Base-by-base conservation (phyloP, 2,888 invertebrate genomes). In the Caenorhabditis sp. region DNA sequence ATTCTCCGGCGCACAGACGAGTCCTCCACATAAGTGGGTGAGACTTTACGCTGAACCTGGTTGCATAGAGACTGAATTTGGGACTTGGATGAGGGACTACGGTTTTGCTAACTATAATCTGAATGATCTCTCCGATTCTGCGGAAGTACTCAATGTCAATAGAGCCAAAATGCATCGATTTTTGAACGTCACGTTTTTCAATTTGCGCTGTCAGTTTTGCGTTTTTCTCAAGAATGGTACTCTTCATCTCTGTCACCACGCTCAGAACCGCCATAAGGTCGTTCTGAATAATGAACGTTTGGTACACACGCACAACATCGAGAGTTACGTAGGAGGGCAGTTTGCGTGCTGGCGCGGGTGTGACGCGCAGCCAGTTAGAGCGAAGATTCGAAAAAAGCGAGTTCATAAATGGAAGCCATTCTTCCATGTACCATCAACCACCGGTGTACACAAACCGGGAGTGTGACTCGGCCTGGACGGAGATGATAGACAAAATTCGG, bases 261-360 rank as follows among this genome's bases (percentile, higher is more conserved):
- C 50, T 41, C 3, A 41, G 17, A 15, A 39, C 30, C 6, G 35
- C 26, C 2, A 17, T 2, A 3, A 35, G 22, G 1, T 41, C 20
- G 1, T 27, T n/a, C 61, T 62, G 41, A 41, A 62, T 13, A 35
- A 35, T 9, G 9, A 9, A 7, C 35, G 13, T 7, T 3, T 9
- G 24, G 6, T 27, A 24, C n/a, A 45, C 58, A 35, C 45, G 30
- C 27, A 56, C 56, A 46, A 46, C 58, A 46, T n/a, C 22, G 15
- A 59, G 32, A 55, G 7, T 43, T 43, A 56, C 56, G 11, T 56
- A 24, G 15, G n/a, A 7, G n/a, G n/a, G n/a, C n/a, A n/a, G n/a
- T n/a, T n/a, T n/a, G n/a, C n/a, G n/a, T n/a, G n/a, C n/a, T n/a
- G n/a, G n/a, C n/a, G n/a, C n/a, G n/a, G n/a, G n/a, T n/a, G n/a